These are phyloP conservation scores for Patiria miniata DNA, from an alignment of 35 echinoderm and acorn worm species.

Conservation along the genomic window DNA sequence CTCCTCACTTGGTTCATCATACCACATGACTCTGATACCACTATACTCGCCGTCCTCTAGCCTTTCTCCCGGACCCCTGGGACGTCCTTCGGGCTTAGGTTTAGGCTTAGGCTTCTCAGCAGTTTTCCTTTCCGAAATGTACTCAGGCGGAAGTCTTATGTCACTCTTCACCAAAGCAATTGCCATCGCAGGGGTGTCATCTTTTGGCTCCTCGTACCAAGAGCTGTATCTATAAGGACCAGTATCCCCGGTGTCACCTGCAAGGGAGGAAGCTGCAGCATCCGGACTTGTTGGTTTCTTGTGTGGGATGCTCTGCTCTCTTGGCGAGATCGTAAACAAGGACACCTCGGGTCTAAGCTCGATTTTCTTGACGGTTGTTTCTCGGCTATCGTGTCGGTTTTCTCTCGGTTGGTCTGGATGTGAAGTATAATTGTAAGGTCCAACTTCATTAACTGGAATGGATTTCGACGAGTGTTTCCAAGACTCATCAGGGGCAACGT, in stretches of 20 bases:
- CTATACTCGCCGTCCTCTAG: neutral
- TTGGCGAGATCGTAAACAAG: neutral
- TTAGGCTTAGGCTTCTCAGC: neutral
- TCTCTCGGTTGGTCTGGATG: neutral
- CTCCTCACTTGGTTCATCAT: neutral
- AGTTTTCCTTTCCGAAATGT: neutral
- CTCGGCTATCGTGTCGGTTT: neutral
- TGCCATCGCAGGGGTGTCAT: neutral
- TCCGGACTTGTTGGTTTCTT: neutral
- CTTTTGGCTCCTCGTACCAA: neutral
- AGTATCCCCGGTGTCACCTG: neutral
- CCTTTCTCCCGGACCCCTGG: neutral
- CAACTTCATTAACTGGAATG: slow-evolving; percentile 19
- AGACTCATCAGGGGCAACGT: neutral
- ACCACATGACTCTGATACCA: neutral
- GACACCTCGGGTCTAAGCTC: neutral
- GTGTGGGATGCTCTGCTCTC: neutral
- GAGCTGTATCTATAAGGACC: slow-evolving; percentile 1
- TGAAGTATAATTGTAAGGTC: neutral
- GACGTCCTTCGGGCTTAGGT: neutral
- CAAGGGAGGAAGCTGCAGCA: neutral
- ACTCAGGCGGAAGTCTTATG: neutral
- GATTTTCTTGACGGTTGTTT: slow-evolving; percentile 4
- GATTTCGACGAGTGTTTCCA: neutral
- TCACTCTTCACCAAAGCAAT: slow-evolving; percentile 18